Base-by-base conservation (phyloP, 2,797 vertebrate genomes). In the Sibirionetta formosa region DNA sequence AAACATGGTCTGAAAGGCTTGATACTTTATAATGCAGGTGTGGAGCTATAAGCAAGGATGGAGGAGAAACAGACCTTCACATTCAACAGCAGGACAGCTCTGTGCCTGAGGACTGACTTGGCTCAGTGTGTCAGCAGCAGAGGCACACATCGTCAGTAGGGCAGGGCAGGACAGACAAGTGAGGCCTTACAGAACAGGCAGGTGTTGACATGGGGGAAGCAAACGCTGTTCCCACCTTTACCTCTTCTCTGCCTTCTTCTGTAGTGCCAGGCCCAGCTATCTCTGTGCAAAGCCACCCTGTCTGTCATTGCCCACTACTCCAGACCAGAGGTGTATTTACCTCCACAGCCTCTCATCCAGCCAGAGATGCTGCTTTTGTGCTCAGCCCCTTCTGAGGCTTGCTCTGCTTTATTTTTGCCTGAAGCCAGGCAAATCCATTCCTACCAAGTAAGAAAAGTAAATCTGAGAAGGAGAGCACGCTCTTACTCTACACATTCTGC, bases 141-240 rank as follows among this genome's bases (percentile, higher is more conserved):
- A 71, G 16, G 31, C 48, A 86, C 66, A 77, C 36, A 31, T 26
- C 71, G 24, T 1, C 0, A 1, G 2, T 42, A 46, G n/a, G 36
- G 60, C 56, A 70, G 26, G 0, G 0, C 1, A 18, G 46, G 31
- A 38, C 46, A 26, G 50, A 33, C 0, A 0, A 64, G n/a, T 33
- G 60, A 91, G 35, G 42, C 50, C 9, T 0, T 78, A 40, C 18
- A 22, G 73, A 84, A 38, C 50, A 82, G 40, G 56, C 17, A 70
- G 61, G 18, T 77, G n/a, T 26, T 72, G 73, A 69, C 57, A 68
- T 0, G 1, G 50, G 16, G 33, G 23, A 83, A 68, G 5, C 20
- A 24, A 35, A 46, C 0, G 2, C 38, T 44, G 13, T 27, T 23
- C 11, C 27, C 50, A 24, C 33, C 69, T 36, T 33, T 36, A 18